Conservation (phyloP, 2,888 invertebrate genomes). For the Carabus problematicus region DNA sequence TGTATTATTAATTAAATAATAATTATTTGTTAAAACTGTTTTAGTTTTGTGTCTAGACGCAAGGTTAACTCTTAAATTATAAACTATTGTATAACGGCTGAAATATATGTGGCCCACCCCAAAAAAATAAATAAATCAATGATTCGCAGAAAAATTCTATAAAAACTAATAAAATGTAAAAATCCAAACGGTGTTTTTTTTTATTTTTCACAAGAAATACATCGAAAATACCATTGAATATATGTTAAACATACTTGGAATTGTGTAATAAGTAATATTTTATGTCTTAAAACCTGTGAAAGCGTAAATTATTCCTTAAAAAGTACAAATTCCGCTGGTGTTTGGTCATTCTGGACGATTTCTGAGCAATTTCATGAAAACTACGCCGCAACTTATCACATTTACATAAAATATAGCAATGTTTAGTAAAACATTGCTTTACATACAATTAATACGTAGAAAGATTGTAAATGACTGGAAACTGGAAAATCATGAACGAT, state of each 20-base stretch:
- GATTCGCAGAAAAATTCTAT: conserved; percentile 27
- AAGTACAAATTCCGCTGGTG: conserved; percentile 13
- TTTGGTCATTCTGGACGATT: too few relatives aligned
- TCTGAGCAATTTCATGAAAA: too few relatives aligned
- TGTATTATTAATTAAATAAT: conserved; percentile 13
- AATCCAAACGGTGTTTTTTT: conserved; percentile 19
- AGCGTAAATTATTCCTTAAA: not conserved
- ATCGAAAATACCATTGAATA: not conserved
- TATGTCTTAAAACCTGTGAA: not conserved
- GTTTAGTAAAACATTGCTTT: too few relatives aligned
- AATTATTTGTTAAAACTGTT: conserved; percentile 7
- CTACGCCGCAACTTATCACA: too few relatives aligned
- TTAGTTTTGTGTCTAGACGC: conserved; percentile 19
- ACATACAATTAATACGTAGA: too few relatives aligned
- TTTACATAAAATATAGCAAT: too few relatives aligned
- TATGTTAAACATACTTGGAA: not conserved
- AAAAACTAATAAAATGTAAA: conserved; percentile 32
- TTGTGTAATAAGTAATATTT: not conserved
- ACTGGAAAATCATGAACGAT: too few relatives aligned
- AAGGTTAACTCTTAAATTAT: conserved; percentile 21
- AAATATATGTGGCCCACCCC: conserved; percentile 28
- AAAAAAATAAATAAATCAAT: conserved; percentile 19
- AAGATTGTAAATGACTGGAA: too few relatives aligned
- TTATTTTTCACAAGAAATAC: not conserved
- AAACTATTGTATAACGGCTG: not conserved